Conservation (phyloP, 2,888 invertebrate genomes). For the Dicyrtomina minuta region DNA sequence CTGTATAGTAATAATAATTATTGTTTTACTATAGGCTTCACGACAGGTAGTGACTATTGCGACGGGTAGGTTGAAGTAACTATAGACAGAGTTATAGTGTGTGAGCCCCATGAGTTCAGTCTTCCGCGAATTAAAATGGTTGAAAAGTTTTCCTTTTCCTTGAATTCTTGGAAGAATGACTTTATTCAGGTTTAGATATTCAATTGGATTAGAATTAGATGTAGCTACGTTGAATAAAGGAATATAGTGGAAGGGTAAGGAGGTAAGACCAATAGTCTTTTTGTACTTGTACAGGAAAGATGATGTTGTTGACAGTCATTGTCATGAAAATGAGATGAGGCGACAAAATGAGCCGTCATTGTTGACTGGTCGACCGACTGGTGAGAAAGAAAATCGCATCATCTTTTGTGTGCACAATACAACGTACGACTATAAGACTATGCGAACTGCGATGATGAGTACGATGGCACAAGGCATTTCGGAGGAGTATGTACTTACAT, state of each 20-base stretch:
- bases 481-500: no score
- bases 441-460: no score
- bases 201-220: not conserved
- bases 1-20: no score
- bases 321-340: not conserved
- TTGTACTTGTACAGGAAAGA: not conserved
- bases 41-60: no score
- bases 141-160: not conserved
- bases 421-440: not conserved
- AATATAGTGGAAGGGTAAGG: no score
- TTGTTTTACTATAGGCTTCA: no score
- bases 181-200: conserved; percentile 6
- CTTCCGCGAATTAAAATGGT: no score
- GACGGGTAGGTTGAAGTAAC: no score
- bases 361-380: not conserved
- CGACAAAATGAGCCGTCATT: conserved; percentile 7
- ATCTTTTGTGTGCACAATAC: not conserved
- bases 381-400: not conserved
- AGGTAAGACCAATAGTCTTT: not conserved
- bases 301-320: conserved; percentile 20
- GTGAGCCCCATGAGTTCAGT: no score
- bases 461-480: no score
- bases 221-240: not conserved
- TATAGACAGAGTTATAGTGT: no score
- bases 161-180: conserved; percentile 16